phyloP scores from a whole-genome alignment of 1,140 invertebrate species.

The Temnothorax curvispinosus region DNA sequence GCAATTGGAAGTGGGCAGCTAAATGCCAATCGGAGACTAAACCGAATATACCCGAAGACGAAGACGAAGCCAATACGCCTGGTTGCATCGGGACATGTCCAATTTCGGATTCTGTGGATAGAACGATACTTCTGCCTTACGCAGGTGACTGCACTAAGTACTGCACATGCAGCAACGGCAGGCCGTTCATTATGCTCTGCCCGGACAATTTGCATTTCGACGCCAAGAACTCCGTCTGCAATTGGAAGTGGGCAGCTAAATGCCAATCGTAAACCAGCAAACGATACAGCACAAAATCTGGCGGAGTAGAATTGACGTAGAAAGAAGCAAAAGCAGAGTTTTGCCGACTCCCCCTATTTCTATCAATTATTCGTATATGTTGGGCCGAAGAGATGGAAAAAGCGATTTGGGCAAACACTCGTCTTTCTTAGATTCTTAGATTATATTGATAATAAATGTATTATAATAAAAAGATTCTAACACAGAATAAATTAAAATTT shows the following conservation, averaged over 20 bases:
- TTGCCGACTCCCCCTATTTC: neutral
- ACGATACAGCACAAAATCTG: neutral
- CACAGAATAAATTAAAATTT: neutral
- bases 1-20: slow-evolving; percentile 1
- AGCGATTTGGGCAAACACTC: neutral
- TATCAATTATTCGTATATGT: neutral
- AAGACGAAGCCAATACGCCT: neutral
- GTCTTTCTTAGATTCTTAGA: neutral
- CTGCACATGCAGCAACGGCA: slow-evolving; percentile 86
- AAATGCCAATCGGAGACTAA: neutral
- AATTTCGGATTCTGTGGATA: neutral
- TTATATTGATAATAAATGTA: neutral
- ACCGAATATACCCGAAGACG: neutral
- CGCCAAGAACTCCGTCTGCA: neutral
- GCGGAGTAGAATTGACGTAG: too few relatives aligned
- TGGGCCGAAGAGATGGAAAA: neutral
- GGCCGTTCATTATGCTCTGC: slow-evolving; percentile 84
- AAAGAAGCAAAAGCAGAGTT: neutral
- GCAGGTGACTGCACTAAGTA: slow-evolving; percentile 84
- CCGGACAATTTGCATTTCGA: slow-evolving; percentile 81
- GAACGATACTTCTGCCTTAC: slow-evolving; percentile 80
- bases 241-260: neutral
- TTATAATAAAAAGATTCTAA: neutral
- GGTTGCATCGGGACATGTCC: slow-evolving; percentile 11
- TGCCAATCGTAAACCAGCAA: neutral